Evolutionary conservation across 2,888 invertebrate genomes (phyloP).

Genomic region (Lepidocyrtinus sp.): DNA sequence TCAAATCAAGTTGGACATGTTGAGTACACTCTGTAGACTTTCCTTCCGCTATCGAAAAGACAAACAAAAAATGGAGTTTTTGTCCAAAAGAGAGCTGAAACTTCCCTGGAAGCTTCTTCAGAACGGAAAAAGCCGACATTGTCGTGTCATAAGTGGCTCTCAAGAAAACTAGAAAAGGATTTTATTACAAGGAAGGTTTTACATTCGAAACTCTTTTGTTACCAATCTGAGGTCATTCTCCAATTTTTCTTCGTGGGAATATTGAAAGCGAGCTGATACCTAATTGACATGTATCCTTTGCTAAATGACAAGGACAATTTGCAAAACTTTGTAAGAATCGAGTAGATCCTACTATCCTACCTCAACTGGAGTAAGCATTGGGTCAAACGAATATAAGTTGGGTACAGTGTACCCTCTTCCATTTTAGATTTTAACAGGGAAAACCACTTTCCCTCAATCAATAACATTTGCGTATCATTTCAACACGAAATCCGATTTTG

Average conservation of each 20-base stretch:
- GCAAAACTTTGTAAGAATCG: too few species aligned
- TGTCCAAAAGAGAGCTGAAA: not conserved
- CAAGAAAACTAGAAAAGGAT: too few species aligned
- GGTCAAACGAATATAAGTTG: not conserved
- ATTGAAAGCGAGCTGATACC: too few species aligned
- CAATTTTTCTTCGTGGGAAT: too few species aligned
- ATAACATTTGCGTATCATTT: not conserved
- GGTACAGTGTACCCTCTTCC: too few species aligned
- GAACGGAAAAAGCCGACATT: too few species aligned
- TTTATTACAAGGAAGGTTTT: too few species aligned
- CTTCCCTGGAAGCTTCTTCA: not conserved
- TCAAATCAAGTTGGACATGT: not conserved
- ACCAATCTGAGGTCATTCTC: too few species aligned
- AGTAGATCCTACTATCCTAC: not conserved
- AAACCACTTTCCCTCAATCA: not conserved
- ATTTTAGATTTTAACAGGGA: not conserved
- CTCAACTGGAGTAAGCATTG: not conserved
- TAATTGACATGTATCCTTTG: too few species aligned
- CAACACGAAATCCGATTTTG: not conserved
- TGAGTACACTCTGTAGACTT: not conserved
- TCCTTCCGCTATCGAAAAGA: not conserved
- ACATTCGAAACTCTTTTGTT: too few species aligned
- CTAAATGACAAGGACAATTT: too few species aligned
- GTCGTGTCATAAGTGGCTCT: too few species aligned
- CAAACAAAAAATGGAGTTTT: not conserved